Conservation (phyloP, 2,888 invertebrate genomes). For the Ichneumon xanthorius region DNA sequence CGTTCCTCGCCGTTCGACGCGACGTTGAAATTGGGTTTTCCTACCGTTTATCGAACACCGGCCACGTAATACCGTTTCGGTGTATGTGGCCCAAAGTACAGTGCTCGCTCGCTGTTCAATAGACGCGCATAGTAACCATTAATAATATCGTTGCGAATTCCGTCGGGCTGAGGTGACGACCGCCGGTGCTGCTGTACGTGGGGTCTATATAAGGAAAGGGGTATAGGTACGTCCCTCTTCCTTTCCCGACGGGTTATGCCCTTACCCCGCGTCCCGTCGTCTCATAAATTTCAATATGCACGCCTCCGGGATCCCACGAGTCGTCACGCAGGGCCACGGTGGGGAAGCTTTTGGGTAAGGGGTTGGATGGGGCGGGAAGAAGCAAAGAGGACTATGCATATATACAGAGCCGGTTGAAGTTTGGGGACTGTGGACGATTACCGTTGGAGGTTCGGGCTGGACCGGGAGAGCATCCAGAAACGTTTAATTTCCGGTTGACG, state of each 20-base stretch:
- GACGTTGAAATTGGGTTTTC: conserved; percentile 1
- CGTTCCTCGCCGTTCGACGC: neutral
- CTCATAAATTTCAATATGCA: conserved; percentile 66
- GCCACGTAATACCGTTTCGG: neutral
- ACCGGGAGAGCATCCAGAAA: conserved; percentile 64
- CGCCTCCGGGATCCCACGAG: conserved; percentile 53
- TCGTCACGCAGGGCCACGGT: conserved; percentile 5
- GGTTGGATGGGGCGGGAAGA: neutral
- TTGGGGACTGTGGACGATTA: conserved; percentile 26
- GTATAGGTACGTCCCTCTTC: conserved; percentile 54
- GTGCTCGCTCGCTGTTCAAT: conserved; percentile 13
- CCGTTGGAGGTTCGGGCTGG: conserved; percentile 18
- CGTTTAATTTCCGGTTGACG: conserved; percentile 73
- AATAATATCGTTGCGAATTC: conserved; percentile 66
- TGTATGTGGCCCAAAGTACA: conserved; percentile 13
- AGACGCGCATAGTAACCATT: conserved; percentile 58
- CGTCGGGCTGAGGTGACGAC: conserved; percentile 39
- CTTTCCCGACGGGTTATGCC: conserved; percentile 35
- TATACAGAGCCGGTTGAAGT: conserved; percentile 43
- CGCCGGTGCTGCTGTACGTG: neutral
- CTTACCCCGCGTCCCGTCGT: conserved; percentile 21
- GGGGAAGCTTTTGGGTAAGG: neutral
- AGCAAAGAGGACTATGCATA: conserved; percentile 7
- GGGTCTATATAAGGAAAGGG: conserved; percentile 32
- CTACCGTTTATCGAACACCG: conserved; percentile 31